A percentile compares a stretch with the other conserved stretches of the same genome.
Evolutionary conservation across 2,113 vertebrate species (phyloP).

Genomic region (Todiramphus saurophagus): DNA sequence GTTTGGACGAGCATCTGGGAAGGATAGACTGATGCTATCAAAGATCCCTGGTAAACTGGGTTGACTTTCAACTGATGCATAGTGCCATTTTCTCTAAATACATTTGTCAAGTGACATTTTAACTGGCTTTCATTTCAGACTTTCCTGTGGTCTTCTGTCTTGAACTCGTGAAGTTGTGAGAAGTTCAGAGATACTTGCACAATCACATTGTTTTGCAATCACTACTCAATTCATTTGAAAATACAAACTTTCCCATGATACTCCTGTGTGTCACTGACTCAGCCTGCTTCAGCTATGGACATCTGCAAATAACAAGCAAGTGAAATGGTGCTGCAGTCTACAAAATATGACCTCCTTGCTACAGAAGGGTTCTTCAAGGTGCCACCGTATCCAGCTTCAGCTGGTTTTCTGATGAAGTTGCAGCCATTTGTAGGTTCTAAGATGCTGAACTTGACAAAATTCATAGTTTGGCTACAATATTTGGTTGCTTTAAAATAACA

Average conservation of each 20-base stretch:
- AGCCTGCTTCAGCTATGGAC: background rate
- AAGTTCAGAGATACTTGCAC: background rate
- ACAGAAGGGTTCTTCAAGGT: background rate
- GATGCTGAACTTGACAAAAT: background rate
- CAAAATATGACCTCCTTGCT: background rate
- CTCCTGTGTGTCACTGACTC: background rate
- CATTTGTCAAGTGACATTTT: background rate
- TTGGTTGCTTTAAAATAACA: background rate
- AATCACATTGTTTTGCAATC: background rate
- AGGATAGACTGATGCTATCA: conserved; percentile 42
- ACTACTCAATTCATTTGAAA: background rate
- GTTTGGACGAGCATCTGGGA: conserved; percentile 26
- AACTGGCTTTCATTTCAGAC: background rate
- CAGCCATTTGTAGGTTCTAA: background rate
- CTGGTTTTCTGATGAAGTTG: background rate
- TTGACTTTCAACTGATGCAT: conserved; percentile 50
- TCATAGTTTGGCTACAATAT: background rate
- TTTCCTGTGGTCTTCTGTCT: background rate
- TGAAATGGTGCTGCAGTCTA: background rate
- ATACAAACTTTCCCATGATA: background rate
- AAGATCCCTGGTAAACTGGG: background rate
- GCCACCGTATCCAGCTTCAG: background rate
- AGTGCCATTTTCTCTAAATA: background rate
- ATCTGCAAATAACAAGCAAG: background rate
- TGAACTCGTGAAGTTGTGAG: background rate